These are phyloP conservation scores for Geodia barretti DNA, from an alignment of 37 sponge, comb jelly and placozoan genomes.

Conservation along the genomic window DNA sequence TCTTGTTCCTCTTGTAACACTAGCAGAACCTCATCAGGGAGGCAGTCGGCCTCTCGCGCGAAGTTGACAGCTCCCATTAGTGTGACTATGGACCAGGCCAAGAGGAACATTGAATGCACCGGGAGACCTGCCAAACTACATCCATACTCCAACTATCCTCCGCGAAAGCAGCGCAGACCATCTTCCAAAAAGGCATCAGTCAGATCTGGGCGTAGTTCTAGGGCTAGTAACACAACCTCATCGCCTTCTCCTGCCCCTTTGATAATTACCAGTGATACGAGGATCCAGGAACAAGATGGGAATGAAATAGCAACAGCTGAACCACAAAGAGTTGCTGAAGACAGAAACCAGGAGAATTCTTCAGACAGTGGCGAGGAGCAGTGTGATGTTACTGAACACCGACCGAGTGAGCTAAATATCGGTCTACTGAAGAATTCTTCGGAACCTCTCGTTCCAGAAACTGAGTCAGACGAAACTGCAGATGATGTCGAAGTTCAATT, in stretches of 20 bases:
- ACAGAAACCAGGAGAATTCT: neutral
- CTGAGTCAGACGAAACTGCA: neutral
- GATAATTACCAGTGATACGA: neutral
- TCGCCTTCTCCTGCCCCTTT: neutral
- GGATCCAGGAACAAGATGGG: neutral
- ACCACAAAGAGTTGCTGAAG: neutral
- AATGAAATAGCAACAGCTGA: neutral
- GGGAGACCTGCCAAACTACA: slow-evolving; percentile 73
- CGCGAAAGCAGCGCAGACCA: neutral
- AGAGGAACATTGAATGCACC: slow-evolving; percentile 17
- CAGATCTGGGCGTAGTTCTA: neutral
- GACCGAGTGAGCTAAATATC: neutral
- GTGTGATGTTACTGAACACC: too few species aligned
- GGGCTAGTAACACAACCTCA: neutral
- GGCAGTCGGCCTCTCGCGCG: neutral
- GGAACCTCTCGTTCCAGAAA: neutral
- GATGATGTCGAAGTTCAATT: neutral
- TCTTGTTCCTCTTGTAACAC: slow-evolving; percentile 14
- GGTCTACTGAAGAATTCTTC: neutral
- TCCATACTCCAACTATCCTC: slow-evolving; percentile 71
- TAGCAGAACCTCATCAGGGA: neutral
- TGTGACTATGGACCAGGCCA: neutral
- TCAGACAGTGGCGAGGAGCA: neutral
- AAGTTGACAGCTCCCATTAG: neutral
- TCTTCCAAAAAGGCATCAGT: too few species aligned